These are phyloP conservation scores for Penaeus monodon DNA, from an alignment of 2,888 invertebrate genomes.

Conservation along the genomic window DNA sequence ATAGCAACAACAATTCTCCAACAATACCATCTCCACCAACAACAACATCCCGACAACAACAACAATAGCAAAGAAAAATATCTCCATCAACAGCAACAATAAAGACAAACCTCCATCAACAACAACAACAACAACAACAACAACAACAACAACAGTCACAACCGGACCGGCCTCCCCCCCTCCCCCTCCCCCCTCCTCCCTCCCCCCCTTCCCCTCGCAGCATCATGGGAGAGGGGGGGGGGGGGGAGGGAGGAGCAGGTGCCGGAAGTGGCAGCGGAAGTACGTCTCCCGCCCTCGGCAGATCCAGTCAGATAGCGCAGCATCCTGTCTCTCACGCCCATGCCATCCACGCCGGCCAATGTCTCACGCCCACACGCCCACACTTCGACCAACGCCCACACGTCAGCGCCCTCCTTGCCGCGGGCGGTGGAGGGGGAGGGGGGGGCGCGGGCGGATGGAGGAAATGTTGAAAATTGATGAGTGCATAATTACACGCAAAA, in stretches of 20 bases:
- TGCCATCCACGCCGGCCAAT: slow-evolving; percentile 6
- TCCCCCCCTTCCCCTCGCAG: neutral
- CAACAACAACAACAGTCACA: too few relatives aligned
- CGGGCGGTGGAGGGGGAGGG: too few relatives aligned
- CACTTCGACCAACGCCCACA: slow-evolving; percentile 1
- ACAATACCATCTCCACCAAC: too few relatives aligned
- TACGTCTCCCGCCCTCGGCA: slow-evolving; percentile 17
- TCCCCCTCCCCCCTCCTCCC: neutral
- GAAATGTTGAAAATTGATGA: neutral
- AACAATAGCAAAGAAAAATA: too few relatives aligned
- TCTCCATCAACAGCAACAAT: too few relatives aligned
- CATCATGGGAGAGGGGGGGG: neutral
- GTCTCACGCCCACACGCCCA: slow-evolving; percentile 34
- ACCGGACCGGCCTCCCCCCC: neutral
- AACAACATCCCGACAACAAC: too few relatives aligned
- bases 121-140: too few relatives aligned
- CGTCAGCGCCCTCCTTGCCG: neutral
- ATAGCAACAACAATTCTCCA: too few relatives aligned
- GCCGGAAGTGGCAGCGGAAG: slow-evolving; percentile 44
- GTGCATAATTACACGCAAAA: too few relatives aligned
- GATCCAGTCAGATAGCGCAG: slow-evolving; percentile 43
- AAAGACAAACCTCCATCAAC: too few relatives aligned
- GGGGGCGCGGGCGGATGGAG: neutral
- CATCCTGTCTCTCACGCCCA: slow-evolving; percentile 44
- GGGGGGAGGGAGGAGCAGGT: slow-evolving; percentile 9